A percentile compares a stretch with the other conserved stretches of the same genome.
Evolutionary conservation across 92 coral and sea anemone species (phyloP).

Genomic region (Epizoanthus scotinus): DNA sequence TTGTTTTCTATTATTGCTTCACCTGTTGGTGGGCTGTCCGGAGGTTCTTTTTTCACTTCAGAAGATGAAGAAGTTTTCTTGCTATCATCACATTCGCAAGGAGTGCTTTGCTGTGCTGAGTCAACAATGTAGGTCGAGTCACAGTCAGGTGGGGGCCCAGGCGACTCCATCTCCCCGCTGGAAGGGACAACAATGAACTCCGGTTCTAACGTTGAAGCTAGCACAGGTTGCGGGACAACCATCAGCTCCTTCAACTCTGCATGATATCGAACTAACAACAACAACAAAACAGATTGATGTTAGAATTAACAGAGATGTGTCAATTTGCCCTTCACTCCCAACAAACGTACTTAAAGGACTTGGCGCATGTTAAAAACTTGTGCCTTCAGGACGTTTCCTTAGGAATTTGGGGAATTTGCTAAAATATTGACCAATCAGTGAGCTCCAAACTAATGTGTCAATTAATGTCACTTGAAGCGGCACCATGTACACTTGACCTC

Average conservation of each 20-base stretch:
- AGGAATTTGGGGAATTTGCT: too few relatives aligned
- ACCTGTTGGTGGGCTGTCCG: constrained; percentile 9
- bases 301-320: too few relatives aligned
- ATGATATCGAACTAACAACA: constrained; percentile 22
- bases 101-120: constrained; percentile 1
- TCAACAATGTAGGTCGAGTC: background rate
- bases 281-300: background rate
- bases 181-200: constrained; percentile 90
- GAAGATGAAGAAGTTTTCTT: constrained; percentile 9
- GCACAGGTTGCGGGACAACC: constrained; percentile 84
- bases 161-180: constrained; percentile 34
- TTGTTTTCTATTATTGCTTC: background rate
- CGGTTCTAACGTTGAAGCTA: constrained; percentile 80
- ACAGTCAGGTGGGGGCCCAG: constrained; percentile 20
- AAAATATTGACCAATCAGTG: too few relatives aligned
- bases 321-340: too few relatives aligned
- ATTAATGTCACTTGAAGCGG: too few relatives aligned
- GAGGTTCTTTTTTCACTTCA: constrained; percentile 26
- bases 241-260: constrained; percentile 62
- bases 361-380: too few relatives aligned
- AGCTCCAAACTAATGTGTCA: too few relatives aligned
- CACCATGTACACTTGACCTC: too few relatives aligned
- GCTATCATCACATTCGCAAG: constrained; percentile 26
- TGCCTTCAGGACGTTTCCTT: too few relatives aligned
- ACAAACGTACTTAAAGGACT: too few relatives aligned